These are phyloP conservation scores for Rhinichthys klamathensis DNA, from an alignment of 2,113 vertebrate species.

Conservation along the genomic window DNA sequence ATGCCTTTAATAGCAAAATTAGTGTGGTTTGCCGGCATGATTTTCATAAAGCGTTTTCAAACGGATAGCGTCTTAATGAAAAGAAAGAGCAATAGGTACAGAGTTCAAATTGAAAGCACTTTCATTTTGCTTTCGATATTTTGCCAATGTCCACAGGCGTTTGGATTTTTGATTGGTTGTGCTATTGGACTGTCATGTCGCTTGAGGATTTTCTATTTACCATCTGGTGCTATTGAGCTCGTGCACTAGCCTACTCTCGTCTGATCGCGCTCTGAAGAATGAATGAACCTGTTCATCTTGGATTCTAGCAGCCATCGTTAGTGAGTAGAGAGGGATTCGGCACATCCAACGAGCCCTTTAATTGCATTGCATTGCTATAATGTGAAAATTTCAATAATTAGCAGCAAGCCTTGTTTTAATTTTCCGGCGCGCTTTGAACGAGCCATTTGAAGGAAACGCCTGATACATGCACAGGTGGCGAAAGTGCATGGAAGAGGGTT, in stretches of 20 bases:
- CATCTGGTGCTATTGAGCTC: slow-evolving; percentile 70
- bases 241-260: slow-evolving; percentile 52
- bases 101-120: neutral
- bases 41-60: neutral
- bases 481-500: slow-evolving; percentile 45
- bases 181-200: slow-evolving; percentile 59
- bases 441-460: slow-evolving; percentile 19
- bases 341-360: slow-evolving; percentile 25
- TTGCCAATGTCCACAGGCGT: slow-evolving; percentile 23
- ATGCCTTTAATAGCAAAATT: neutral
- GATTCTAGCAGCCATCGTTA: slow-evolving; percentile 56
- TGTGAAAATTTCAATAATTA: slow-evolving; percentile 6
- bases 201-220: slow-evolving; percentile 64
- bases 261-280: slow-evolving; percentile 60
- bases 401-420: neutral
- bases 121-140: slow-evolving; percentile 23
- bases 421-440: neutral
- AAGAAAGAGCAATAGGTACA: neutral
- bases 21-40: neutral
- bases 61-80: neutral
- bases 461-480: slow-evolving; percentile 52
- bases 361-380: slow-evolving; percentile 31
- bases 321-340: neutral
- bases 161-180: slow-evolving; percentile 61
- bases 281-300: slow-evolving; percentile 66